Evolutionary conservation across 2,113 vertebrate species (phyloP), one percentile per base, ranked within the genome.

Genomic region (Spea multiplicata): DNA sequence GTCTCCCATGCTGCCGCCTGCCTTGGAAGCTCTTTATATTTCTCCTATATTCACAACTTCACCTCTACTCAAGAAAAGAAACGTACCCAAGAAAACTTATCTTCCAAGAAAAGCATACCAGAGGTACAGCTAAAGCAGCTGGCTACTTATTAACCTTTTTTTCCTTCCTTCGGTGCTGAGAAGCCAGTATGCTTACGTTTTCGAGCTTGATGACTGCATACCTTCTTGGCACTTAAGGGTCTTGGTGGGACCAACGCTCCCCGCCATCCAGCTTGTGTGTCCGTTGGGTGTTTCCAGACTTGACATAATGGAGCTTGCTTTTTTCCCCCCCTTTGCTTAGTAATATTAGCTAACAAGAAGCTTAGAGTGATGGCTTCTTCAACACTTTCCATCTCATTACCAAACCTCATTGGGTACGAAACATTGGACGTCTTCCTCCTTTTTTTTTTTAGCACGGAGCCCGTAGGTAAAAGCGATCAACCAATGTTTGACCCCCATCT

Each of bases 21-120:
- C 83, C 65, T 75, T 84, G 70, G 83, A 84, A 75, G 83, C 83
- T 16, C 77, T 84, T 75, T 65, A 53, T 68, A 84, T 83, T 74
- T 73, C 75, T 59, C 81, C 83, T 73, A 74, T 84, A 74, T 71
- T 83, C 59, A 75, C 50, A 76, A 75, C 86, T 59, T 80, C 78
- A 68, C 78, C 78, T 67, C 71, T 80, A 12, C 78, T 80, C 71
- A 80, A 80, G 78, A 80, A 80, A 53, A 74, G 73, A 80, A 76
- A 62, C n/a, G 71, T 81, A 78, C 62, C 77, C 17, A 75, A 70
- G 79, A 78, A 76, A 84, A 73, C 64, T 47, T 67, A 50, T 61
- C 55, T 69, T 66, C 79, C 65, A 76, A 75, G 81, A 75, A 83
- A 79, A 79, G 48, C 48, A 50, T 80, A 71, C 66, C n/a, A 59